Evolutionary conservation across 2,113 vertebrate species (phyloP), one percentile per base, ranked within the genome.

Genomic region (Brachypteracias leptosomus): DNA sequence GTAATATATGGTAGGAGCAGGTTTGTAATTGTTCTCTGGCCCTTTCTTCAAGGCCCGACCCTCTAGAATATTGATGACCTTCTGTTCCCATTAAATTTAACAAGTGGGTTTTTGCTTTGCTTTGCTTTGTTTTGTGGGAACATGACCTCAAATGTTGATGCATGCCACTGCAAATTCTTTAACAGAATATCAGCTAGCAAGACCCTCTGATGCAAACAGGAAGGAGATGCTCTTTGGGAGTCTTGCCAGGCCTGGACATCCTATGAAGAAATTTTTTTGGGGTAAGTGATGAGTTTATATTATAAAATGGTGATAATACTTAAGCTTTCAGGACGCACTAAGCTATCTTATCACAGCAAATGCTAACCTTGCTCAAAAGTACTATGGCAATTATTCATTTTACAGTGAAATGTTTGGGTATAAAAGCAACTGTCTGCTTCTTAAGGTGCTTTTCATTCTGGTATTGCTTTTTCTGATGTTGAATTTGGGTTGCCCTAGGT

Each of bases 221-320:
- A 99, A 99, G 85, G 99, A 99, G 97, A 99, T 99, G 99, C 97
- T 99, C 8, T 99, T 99, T 97, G 99, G 99, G 88, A 99, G 99
- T 89, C 97, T 99, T 96, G 99, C 99, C 82, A 99, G 98, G 93
- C 97, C 98, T 47, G 98, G 98, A 75, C 99, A 99, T 97, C 99
- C 99, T 10, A 99, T 99, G 99, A 98, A 98, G 77, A 99, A 99
- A 86, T 99, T 99, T 97, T 99, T 98, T 97, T 99, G 99, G 99
- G 99, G 99, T 99, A 97, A 97, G 97, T 95, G 51, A 28, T 88
- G 38, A 42, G 68, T 71, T 88, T 61, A 6, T 71, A 10, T 59
- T 86, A 22, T 5, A 29, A 86, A 65, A 68, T 33, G 6, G 21
- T 54, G 49, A 51, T 65, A 42, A 19, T 65, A 31, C 4, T 63